These are phyloP conservation scores for Yasuhikotakia modesta DNA, from an alignment of 2,797 vertebrate species.

Conservation along the genomic window DNA sequence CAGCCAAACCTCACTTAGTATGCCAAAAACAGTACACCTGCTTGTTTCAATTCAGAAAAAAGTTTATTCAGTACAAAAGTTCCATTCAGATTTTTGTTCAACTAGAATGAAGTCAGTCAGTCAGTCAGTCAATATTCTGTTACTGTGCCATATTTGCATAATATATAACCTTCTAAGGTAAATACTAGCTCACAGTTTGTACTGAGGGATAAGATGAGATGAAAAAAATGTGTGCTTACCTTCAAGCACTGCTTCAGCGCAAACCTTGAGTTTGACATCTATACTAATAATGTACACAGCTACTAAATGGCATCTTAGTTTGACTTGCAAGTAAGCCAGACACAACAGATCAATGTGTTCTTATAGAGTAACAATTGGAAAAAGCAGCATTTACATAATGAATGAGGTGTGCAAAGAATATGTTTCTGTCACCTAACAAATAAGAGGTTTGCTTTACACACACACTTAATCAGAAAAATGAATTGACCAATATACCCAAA, in stretches of 20 bases:
- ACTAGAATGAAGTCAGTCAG: not conserved
- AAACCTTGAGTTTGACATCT: no score
- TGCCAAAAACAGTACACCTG: not conserved
- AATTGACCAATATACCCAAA: not conserved
- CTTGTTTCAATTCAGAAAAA: not conserved
- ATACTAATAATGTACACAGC: no score
- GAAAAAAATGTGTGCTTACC: no score
- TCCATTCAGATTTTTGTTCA: not conserved
- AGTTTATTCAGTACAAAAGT: not conserved
- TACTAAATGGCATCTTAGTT: slow-evolving; percentile 50
- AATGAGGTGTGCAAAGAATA: not conserved
- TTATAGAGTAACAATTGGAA: slow-evolving; percentile 29
- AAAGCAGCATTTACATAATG: slow-evolving; percentile 21
- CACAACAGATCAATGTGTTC: slow-evolving; percentile 50
- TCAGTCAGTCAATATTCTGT: not conserved
- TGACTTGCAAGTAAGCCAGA: slow-evolving; percentile 51
- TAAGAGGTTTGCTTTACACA: no score
- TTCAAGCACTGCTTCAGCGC: no score
- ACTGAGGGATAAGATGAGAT: no score
- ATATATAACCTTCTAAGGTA: no score
- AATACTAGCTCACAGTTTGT: no score
- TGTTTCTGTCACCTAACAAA: not conserved
- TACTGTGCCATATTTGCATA: not conserved
- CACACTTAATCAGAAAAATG: not conserved
- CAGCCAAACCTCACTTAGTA: no score